phyloP scores from a whole-genome alignment of 2,888 invertebrate genomes.

The Diarsia brunnea region DNA sequence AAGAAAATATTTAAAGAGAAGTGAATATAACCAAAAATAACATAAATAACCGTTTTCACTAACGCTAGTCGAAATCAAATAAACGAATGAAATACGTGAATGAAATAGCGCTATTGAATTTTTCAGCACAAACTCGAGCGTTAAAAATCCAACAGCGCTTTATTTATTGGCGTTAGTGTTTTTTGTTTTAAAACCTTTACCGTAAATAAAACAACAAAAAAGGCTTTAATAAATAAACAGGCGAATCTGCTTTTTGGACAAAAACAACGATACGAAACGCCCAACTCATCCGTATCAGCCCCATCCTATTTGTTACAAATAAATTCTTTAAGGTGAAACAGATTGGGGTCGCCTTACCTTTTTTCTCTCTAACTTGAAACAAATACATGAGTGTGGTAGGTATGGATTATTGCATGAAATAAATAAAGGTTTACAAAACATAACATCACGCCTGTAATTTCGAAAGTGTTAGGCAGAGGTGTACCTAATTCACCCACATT shows the following conservation, averaged over 20 bases:
- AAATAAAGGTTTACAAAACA: too few relatives aligned
- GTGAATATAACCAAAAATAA: not conserved
- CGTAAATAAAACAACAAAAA: not conserved
- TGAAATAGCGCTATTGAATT: not conserved
- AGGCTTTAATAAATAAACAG: constrained; percentile 19
- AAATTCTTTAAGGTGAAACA: constrained; percentile 4
- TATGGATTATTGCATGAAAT: too few relatives aligned
- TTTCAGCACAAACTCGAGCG: not conserved
- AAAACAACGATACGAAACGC: constrained; percentile 31
- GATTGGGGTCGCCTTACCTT: not conserved
- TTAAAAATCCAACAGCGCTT: not conserved
- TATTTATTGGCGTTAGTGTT: not conserved
- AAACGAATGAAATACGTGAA: not conserved
- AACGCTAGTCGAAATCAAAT: not conserved
- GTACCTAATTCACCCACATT: too few relatives aligned
- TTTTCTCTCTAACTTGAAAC: not conserved
- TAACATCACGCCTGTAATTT: too few relatives aligned
- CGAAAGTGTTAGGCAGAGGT: too few relatives aligned
- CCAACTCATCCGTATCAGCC: constrained; percentile 1
- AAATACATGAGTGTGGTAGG: not conserved
- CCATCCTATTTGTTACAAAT: constrained; percentile 11
- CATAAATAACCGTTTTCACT: not conserved
- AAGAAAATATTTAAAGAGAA: not conserved
- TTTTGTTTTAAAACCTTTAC: not conserved
- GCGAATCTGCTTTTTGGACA: not conserved